These are phyloP conservation scores for Pluvialis apricaria DNA, from an alignment of 2,113 vertebrate species.

Conservation along the genomic window DNA sequence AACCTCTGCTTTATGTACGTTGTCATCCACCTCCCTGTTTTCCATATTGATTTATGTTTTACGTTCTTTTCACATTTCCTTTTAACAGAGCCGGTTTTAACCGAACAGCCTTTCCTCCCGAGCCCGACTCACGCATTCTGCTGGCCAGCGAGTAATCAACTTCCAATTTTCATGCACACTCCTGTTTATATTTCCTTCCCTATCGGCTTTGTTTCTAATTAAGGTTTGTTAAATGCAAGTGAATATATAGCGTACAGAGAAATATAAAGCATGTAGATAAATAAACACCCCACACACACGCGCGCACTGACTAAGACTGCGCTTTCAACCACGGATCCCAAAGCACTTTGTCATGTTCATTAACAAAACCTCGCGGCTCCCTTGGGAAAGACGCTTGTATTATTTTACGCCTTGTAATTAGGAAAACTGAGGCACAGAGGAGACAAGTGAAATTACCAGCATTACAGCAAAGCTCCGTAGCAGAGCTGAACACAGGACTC, in stretches of 20 bases:
- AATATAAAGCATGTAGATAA: slow-evolving; percentile 50
- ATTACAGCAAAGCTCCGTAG: neutral
- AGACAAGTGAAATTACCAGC: slow-evolving; percentile 53
- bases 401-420: slow-evolving; percentile 62
- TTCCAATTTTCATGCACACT: slow-evolving; percentile 50
- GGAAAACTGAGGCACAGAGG: slow-evolving; percentile 63
- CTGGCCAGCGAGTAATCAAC: slow-evolving; percentile 50
- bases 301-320: neutral
- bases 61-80: slow-evolving; percentile 56
- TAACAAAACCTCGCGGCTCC: slow-evolving; percentile 54
- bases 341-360: slow-evolving; percentile 63
- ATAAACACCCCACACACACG: slow-evolving; percentile 51
- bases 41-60: slow-evolving; percentile 47
- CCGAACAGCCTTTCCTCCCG: neutral
- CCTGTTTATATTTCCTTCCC: slow-evolving; percentile 60
- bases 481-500: neutral
- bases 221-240: slow-evolving; percentile 41
- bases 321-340: slow-evolving; percentile 52
- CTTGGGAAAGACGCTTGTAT: slow-evolving; percentile 33
- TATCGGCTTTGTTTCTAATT: slow-evolving; percentile 64
- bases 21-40: slow-evolving; percentile 55
- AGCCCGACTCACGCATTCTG: neutral
- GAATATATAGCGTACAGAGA: slow-evolving; percentile 16
- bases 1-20: slow-evolving; percentile 55
- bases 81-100: slow-evolving; percentile 13